Evolutionary conservation across 2,113 vertebrate species (phyloP), one percentile per base, ranked within the genome.

Genomic region (Numenius arquata): DNA sequence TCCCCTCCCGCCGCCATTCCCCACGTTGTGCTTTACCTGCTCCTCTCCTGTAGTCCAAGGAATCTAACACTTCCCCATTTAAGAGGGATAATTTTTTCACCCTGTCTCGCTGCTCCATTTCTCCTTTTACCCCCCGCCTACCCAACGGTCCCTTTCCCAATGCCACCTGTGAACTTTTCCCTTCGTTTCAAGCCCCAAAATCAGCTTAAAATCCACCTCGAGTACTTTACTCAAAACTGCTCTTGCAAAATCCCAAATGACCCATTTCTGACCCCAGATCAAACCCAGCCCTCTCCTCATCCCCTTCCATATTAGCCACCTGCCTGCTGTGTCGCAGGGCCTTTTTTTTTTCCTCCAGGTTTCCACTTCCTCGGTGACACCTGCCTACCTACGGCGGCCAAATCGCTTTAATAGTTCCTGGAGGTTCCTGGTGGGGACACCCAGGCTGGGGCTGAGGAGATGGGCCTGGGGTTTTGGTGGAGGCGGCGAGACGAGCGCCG

Each of bases 21-120:
- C 17, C 4, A 6, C 2, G 0, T 6, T 27, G 32, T 9, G 21
- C 43, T 17, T 3, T 14, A 56, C 25, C 27, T 34, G 12, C 23
- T 29, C 27, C 36, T 48, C 17, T 8, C 3, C 0, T 3, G 13
- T 8, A 27, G 20, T 2, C 4, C 11, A 7, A 5, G 32, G 20
- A 72, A 70, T 7, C 7, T 50, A 62, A 92, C 19, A 5, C 38
- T 21, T 65, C 16, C 20, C 34, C 30, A 15, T 15, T 52, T 15
- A 43, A 32, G 6, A 1, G 15, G 30, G 22, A 53, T 26, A 38
- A 34, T 43, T 89, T 86, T 58, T 41, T 26, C 22, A 29, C 11
- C 8, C n/a, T 14, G 1, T 59, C 32, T n/a, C 45, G n/a, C n/a
- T 55, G 34, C 34, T 81, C 29, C 29, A 1, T 52, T 71, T 66